phyloP scores from a whole-genome alignment of 2,113 vertebrate genomes.

The Boulengeromyrus knoepffleri region DNA sequence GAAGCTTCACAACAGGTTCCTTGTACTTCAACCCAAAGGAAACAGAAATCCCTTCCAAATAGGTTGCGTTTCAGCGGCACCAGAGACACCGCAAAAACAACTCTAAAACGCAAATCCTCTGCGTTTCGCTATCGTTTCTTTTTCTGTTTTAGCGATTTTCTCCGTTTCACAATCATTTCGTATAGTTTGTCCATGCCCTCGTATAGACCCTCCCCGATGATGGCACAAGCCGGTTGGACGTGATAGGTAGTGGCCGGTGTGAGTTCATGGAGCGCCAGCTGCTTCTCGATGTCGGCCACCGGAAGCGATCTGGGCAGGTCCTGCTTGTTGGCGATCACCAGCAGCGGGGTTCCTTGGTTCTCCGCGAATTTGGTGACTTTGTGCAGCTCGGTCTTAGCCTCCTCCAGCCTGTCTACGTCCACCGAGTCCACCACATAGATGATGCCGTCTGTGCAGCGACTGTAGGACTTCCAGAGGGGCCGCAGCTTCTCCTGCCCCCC shows the following conservation, averaged over 20 bases:
- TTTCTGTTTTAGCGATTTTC: slow-evolving; percentile 88
- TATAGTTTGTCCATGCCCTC: slow-evolving; percentile 98
- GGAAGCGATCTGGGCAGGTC: slow-evolving; percentile 87
- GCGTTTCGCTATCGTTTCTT: slow-evolving; percentile 76
- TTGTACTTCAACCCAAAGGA: slow-evolving; percentile 26
- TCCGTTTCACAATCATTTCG: slow-evolving; percentile 90
- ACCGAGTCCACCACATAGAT: slow-evolving; percentile 98
- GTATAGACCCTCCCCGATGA: slow-evolving; percentile 91
- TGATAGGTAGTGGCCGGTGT: slow-evolving; percentile 86
- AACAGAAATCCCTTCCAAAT: neutral
- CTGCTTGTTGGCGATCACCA: slow-evolving; percentile 97
- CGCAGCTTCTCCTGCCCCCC: slow-evolving; percentile 94
- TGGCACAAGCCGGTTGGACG: slow-evolving; percentile 90
- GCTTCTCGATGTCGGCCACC: slow-evolving; percentile 88
- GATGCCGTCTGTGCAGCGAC: slow-evolving; percentile 92
- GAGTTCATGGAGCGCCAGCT: slow-evolving; percentile 87
- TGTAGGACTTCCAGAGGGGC: slow-evolving; percentile 96
- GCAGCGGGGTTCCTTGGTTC: slow-evolving; percentile 89
- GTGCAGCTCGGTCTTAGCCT: slow-evolving; percentile 89
- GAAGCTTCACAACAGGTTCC: slow-evolving; percentile 10
- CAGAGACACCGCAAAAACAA: slow-evolving; percentile 20
- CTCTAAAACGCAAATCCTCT: neutral
- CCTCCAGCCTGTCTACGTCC: slow-evolving; percentile 87
- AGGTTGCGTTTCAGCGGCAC: neutral
- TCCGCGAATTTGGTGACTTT: slow-evolving; percentile 95